phyloP scores from a whole-genome alignment of 2,888 invertebrate genomes.

The Petrolisthes manimaculis region DNA sequence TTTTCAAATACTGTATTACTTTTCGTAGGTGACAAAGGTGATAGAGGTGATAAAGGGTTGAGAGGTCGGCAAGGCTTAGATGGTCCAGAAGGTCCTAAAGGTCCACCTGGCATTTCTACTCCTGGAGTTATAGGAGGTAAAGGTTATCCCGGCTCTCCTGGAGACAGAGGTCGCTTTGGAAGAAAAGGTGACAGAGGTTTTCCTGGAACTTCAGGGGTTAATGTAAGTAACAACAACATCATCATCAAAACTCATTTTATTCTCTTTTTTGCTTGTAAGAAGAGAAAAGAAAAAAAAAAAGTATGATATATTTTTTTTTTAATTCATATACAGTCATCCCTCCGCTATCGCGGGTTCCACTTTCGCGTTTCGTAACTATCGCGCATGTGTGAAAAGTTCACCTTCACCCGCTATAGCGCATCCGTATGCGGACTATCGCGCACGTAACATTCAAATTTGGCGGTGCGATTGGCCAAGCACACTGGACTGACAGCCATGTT shows the following conservation, averaged over 20 bases:
- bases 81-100: constrained; percentile 65
- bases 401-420: too few species aligned
- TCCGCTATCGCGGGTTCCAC: too few species aligned
- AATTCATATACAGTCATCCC: too few species aligned
- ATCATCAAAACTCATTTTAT: background rate
- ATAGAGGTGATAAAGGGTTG: constrained; percentile 1
- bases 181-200: constrained; percentile 28
- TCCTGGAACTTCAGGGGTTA: constrained; percentile 31
- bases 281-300: background rate
- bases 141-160: constrained; percentile 42
- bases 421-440: too few species aligned
- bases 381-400: too few species aligned
- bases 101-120: constrained; percentile 26
- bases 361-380: too few species aligned
- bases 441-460: too few species aligned
- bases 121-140: constrained; percentile 30
- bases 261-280: background rate
- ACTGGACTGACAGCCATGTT: too few species aligned
- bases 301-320: background rate
- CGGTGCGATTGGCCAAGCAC: too few species aligned
- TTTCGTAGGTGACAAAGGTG: constrained; percentile 16
- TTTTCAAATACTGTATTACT: background rate
- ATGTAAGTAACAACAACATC: constrained; percentile 29
- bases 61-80: background rate
- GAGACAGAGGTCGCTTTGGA: constrained; percentile 32